Conservation (phyloP, 2,888 invertebrate species). For the Dynastes tityus region DNA sequence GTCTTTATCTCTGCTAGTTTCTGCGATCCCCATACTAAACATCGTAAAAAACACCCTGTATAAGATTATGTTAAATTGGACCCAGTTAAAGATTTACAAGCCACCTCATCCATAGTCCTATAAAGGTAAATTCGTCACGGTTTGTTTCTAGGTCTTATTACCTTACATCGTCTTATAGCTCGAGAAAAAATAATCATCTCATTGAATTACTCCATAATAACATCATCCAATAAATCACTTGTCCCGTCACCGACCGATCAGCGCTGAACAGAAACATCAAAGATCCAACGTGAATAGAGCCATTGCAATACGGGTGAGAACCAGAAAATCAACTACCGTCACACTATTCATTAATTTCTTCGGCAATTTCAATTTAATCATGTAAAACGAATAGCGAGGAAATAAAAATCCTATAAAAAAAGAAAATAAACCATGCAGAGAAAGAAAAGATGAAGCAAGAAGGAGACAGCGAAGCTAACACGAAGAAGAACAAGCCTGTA, state of each 20-base stretch:
- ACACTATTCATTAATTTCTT: conserved; percentile 30
- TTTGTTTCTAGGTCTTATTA: too few species aligned
- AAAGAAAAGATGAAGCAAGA: neutral
- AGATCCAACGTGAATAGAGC: neutral
- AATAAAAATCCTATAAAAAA: neutral
- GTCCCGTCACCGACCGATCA: neutral
- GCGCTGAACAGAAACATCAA: neutral
- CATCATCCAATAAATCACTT: conserved; percentile 2
- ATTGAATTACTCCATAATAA: conserved; percentile 7
- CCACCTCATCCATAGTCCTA: too few species aligned
- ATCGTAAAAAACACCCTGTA: too few species aligned
- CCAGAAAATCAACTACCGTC: conserved; percentile 29
- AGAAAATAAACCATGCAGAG: neutral
- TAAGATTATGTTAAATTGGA: too few species aligned
- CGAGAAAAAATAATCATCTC: neutral
- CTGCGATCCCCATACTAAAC: too few species aligned
- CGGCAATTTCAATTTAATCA: conserved; percentile 36
- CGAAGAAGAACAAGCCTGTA: neutral
- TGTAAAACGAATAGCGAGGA: conserved; percentile 8
- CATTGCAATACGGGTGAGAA: neutral
- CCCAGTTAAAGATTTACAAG: too few species aligned
- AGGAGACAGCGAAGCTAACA: neutral
- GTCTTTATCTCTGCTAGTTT: too few species aligned
- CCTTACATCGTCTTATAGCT: too few species aligned
- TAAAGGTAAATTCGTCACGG: too few species aligned